phyloP scores from a whole-genome alignment of 2,113 vertebrate genomes.

The Stomatorhinus ivindoensis region DNA sequence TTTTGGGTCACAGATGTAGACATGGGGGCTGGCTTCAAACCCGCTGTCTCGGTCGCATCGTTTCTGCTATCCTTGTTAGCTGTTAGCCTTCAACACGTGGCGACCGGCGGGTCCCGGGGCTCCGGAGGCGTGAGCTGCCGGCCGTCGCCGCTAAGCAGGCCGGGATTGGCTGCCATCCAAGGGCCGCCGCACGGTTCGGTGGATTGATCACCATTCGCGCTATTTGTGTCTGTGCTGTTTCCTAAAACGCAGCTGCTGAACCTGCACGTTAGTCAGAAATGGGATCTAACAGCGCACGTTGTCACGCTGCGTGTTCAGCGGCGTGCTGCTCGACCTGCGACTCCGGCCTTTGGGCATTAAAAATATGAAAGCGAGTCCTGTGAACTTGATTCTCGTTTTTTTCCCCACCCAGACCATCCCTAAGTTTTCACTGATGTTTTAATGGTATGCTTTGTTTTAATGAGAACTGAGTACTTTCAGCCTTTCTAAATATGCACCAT shows the following conservation, averaged over 20 bases:
- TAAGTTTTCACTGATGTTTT: background rate
- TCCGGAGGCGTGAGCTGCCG: background rate
- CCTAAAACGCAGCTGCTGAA: background rate
- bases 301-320: background rate
- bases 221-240: background rate
- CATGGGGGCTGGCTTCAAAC: background rate
- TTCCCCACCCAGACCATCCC: background rate
- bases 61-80: background rate
- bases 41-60: background rate
- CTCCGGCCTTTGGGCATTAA: background rate
- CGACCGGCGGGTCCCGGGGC: background rate
- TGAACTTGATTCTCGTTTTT: background rate
- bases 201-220: background rate
- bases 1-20: background rate
- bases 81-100: slow-evolving; percentile 8
- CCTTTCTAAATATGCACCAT: background rate
- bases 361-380: background rate
- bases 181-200: background rate
- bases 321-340: background rate
- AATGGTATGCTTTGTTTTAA: background rate
- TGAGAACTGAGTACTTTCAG: background rate
- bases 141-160: background rate
- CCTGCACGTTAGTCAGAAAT: background rate
- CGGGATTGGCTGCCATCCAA: background rate
- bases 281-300: background rate